Base-by-base conservation (phyloP, 1,140 invertebrate species). In the Zelostemma sp. region DNA sequence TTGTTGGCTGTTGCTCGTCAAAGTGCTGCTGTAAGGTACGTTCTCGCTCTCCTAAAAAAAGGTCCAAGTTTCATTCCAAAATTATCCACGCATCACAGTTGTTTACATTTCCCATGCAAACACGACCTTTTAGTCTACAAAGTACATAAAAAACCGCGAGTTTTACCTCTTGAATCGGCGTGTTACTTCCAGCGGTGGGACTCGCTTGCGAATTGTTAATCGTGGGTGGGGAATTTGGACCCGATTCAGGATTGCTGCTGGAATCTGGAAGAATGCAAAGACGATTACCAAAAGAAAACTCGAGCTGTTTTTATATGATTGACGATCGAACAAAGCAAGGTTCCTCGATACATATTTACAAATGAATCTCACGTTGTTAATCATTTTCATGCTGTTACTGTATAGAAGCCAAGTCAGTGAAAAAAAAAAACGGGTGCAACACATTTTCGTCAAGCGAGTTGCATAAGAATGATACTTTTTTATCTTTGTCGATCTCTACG, bases 161-260 rank as follows among this genome's bases (percentile, higher is more conserved):
- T 43, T 17, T 74, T 68, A 81, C 91, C 85, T 93, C 92, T 81
- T 92, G 90, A 68, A 92, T 92, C 46, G 91, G 90, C 35, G 91
- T 90, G 60, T 86, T 89, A 16, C 86, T 87, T 57, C 86, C 86
- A 41, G 87, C 86, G 28, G 88, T 87, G 6, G 89, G 88, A 49
- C 88, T 88, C 18, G 88, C 81, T 64, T 87, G 87, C 53, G 86
- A 82, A 58, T 85, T 87, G 43, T 86, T 81, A 70, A 86, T 88
- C 74, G 91, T 90, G 59, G 91, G 91, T 41, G 93, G 93, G 4
- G 93, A 94, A 78, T 93, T 94, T 55, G 93, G 92, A 38, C 92
- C 92, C 35, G 91, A 93, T 74, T 94, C 93, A n/a, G 92, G 91
- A 75, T 90, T 93, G 68, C 90, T 90, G 28, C 87, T 87, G 60